Evolutionary conservation across 2,888 invertebrate genomes (phyloP), one percentile per base, ranked within the genome.

Genomic region (Cotesia congregata): DNA sequence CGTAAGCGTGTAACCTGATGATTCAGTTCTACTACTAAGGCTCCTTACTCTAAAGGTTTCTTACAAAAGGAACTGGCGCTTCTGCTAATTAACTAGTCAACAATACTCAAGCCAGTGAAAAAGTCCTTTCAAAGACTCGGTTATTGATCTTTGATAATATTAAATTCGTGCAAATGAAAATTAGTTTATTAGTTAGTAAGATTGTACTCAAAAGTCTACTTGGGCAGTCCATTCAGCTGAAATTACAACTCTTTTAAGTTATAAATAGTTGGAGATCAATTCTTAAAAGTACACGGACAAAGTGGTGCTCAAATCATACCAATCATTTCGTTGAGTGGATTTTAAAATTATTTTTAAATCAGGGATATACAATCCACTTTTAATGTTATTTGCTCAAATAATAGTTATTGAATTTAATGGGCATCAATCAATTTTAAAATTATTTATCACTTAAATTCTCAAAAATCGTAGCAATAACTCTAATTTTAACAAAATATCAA

Each of bases 1-100:
- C 75, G 78, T 80, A 78, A 79, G 78, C 74, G 79, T 82, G 38
- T 74, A 50, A 62, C 50, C 50, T 50, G 50, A 50, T 50, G 50
- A 50, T 50, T 50, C 4, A 77, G 71, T 77, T 74, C 62, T 62
- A 41, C 40, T 9, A 41, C 40, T 15, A 68, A 68, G 67, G 40
- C 38, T 39, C 39, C 6, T 68, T 50, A 17, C 17, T 12, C 17
- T 41, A 68, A 68, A 12, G 6, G 17, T 40, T 17, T 41, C 15
- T 17, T 6, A 40, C 41, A 41, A 17, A 41, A 68, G 40, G 62
- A 50, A 9, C 12, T 50, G 7, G 12, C 12, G 2, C 12, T 50
- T 50, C 4, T 9, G 12, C 50, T 50, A 50, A 50, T 30, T 50
- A 50, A 50, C 50, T 12, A 50, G 50, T 50, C 12, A 50, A 50